These are phyloP conservation scores for Chironomus tepperi DNA, from an alignment of 1,140 invertebrate genomes.

Conservation along the genomic window DNA sequence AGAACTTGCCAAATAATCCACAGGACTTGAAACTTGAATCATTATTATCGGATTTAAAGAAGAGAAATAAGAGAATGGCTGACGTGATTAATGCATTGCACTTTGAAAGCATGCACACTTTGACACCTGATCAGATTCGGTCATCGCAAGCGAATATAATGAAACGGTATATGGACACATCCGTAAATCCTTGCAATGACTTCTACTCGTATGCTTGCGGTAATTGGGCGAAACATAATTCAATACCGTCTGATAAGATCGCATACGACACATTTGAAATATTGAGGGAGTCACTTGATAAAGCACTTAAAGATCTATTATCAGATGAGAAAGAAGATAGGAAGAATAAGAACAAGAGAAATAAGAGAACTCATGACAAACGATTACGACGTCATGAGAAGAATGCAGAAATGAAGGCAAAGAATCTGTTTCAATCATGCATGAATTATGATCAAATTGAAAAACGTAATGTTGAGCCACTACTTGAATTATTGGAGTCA, in stretches of 20 bases:
- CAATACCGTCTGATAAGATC: conserved; percentile 74
- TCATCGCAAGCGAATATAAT: conserved; percentile 53
- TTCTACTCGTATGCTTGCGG: conserved; percentile 89
- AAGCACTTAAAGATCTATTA: conserved; percentile 57
- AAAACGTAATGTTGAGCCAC: conserved; percentile 56
- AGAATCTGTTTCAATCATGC: conserved; percentile 73
- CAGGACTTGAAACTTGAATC: no score
- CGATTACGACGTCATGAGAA: conserved; percentile 33
- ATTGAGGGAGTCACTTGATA: conserved; percentile 63
- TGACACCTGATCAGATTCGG: conserved; percentile 41
- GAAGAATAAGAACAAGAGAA: conserved; percentile 31
- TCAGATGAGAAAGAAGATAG: conserved; percentile 38
- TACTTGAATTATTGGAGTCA: conserved; percentile 58
- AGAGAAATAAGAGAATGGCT: not conserved
- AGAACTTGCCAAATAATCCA: not conserved
- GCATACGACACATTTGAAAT: conserved; percentile 77
- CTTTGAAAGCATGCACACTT: not conserved
- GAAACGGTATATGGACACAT: conserved; percentile 66
- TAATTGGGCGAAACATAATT: conserved; percentile 72
- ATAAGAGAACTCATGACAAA: conserved; percentile 31
- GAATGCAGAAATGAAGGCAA: conserved; percentile 62
- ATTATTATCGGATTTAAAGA: not conserved
- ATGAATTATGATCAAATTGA: conserved; percentile 68
- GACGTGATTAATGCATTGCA: not conserved
- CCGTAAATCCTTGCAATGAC: conserved; percentile 75